Evolutionary conservation across 2,797 vertebrate genomes (phyloP).

Genomic region (Todus mexicanus): DNA sequence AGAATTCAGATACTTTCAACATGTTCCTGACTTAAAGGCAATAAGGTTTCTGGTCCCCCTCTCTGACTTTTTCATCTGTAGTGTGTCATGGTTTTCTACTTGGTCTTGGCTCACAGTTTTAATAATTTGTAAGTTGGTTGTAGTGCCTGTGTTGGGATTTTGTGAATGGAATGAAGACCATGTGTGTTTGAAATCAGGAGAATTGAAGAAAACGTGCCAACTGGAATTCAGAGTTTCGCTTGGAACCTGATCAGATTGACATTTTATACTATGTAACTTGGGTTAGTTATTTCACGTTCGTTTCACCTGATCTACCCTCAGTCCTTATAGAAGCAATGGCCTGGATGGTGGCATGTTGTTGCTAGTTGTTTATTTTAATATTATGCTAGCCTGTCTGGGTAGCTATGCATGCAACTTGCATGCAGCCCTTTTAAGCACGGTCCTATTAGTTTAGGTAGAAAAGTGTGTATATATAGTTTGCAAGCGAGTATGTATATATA

Average conservation of each 20-base stretch:
- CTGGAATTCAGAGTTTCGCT: not conserved
- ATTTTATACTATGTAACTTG: not conserved
- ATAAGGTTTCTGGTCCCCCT: not conserved
- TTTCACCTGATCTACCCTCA: not conserved
- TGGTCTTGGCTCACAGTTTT: not conserved
- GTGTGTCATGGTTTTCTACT: not conserved
- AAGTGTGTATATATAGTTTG: not conserved
- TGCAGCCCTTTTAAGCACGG: not conserved
- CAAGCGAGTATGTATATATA: not conserved
- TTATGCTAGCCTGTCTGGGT: not conserved
- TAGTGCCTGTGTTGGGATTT: not conserved
- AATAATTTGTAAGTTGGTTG: not conserved
- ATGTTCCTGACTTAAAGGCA: not conserved
- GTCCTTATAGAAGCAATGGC: not conserved
- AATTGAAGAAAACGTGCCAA: not conserved
- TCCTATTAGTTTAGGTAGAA: not conserved
- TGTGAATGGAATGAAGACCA: not conserved
- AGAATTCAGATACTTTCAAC: not conserved
- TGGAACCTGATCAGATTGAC: not conserved
- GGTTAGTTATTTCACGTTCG: not conserved
- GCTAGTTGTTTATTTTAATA: not conserved
- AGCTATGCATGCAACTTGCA: not conserved
- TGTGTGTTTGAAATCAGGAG: constrained; percentile 1
- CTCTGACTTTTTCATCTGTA: not conserved
- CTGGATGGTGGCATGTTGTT: not conserved